Base-by-base conservation (phyloP, 2,888 invertebrate genomes). In the Entomobrya multifasciata region DNA sequence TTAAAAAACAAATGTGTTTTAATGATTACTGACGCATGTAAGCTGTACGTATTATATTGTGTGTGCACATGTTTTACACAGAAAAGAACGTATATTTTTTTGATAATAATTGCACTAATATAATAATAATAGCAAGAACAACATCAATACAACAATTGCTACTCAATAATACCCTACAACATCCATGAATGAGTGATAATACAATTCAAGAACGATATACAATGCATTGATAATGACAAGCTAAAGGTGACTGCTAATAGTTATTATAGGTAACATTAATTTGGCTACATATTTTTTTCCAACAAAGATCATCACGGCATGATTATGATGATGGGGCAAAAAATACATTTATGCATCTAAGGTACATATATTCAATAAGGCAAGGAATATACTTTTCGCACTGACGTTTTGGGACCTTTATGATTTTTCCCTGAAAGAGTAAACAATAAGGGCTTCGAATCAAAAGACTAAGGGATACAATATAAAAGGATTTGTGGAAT, bases 241-340 rank as follows among this genome's bases (percentile, higher is more conserved):
- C 47, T n/a, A 77, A 52, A 77, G 84, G 84, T 84, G 77, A 65
- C 55, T 77, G 77, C 36, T 67, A 13, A 77, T 84, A 76, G 77
- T 84, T 84, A 84, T 84, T 52, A 84, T 77, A n/a, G n/a, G n/a
- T n/a, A 67, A 44, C 76, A 65, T 76, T 77, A 84, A 83, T 76
- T 83, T 83, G 62, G 44, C 62, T 44, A 17, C n/a, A n/a, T 78
- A 11, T 60, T 60, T 83, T 60, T 81, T 55, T 70, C 72, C 65
- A 17, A 49, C 36, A 41, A 36, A 47, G n/a, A n/a, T n/a, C n/a
- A n/a, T n/a, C n/a, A n/a, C n/a, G n/a, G n/a, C n/a, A n/a, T n/a
- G n/a, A n/a, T n/a, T n/a, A n/a, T n/a, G n/a, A n/a, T n/a, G n/a
- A n/a, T n/a, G n/a, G n/a, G n/a, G n/a, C n/a, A n/a, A n/a, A n/a